These are phyloP conservation scores for Stegodyphus dumicola DNA, from an alignment of 1,140 invertebrate species.

Conservation along the genomic window DNA sequence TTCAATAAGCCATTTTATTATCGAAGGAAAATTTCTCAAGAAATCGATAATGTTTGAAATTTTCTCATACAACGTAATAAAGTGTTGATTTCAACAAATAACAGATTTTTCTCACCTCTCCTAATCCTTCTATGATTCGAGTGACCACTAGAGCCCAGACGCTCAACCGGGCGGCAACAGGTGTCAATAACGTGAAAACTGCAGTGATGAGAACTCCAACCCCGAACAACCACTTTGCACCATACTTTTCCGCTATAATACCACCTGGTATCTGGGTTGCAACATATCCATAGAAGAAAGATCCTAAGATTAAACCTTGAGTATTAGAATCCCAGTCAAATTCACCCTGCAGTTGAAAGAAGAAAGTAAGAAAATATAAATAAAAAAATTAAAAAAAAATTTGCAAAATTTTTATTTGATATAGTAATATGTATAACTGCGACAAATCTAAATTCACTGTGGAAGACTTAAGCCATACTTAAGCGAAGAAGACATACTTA, in stretches of 20 bases:
- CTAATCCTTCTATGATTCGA: conserved; percentile 92
- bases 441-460: too few relatives aligned
- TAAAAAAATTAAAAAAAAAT: too few relatives aligned
- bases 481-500: too few relatives aligned
- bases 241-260: conserved; percentile 95
- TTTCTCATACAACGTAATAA: too few relatives aligned
- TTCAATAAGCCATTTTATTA: too few relatives aligned
- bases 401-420: too few relatives aligned
- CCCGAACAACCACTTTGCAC: conserved; percentile 97
- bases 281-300: conserved; percentile 98
- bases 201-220: conserved; percentile 91
- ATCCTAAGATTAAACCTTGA: conserved; percentile 84
- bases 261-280: conserved; percentile 98
- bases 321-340: conserved; percentile 83
- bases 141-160: conserved; percentile 85
- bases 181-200: conserved; percentile 92
- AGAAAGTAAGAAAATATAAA: background rate
- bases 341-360: conserved; percentile 64
- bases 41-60: too few relatives aligned
- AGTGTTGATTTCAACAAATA: background rate
- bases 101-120: conserved; percentile 79
- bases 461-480: too few relatives aligned
- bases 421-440: too few relatives aligned
- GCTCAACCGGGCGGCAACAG: conserved; percentile 83
- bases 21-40: too few relatives aligned